Percentiles rank a stretch among this genome's conserved stretches.
phyloP scores from a whole-genome alignment of 2,113 vertebrate genomes.

The Acrocephalus kingi region DNA sequence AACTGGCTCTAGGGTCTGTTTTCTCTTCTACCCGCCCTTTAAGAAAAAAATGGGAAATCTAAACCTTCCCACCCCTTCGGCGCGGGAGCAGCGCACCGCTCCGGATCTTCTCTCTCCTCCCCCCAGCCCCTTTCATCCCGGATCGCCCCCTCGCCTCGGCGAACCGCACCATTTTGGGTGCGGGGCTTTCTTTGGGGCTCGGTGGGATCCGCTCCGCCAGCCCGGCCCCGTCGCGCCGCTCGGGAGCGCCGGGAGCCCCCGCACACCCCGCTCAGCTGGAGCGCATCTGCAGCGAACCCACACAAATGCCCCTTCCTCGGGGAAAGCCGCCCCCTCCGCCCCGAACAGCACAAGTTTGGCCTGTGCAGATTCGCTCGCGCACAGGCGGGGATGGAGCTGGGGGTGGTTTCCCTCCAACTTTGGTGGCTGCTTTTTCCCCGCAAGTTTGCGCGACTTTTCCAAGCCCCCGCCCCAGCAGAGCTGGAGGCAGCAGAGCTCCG shows the following conservation, averaged over 20 bases:
- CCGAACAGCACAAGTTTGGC: neutral
- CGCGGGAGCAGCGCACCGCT: slow-evolving; percentile 52
- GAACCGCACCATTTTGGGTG: slow-evolving; percentile 76
- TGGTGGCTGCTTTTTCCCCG: neutral
- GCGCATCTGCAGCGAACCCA: neutral
- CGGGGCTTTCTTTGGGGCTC: slow-evolving; percentile 71
- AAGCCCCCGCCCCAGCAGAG: neutral
- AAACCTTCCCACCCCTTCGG: slow-evolving; percentile 60
- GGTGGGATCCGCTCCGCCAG: neutral
- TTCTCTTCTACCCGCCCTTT: neutral
- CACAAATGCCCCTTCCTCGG: neutral
- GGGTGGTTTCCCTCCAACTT: neutral
- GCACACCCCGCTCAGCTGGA: neutral
- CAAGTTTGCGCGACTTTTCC: neutral
- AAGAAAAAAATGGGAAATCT: neutral
- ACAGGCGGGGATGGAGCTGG: neutral
- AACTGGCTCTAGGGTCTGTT: neutral
- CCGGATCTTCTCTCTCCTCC: slow-evolving; percentile 71
- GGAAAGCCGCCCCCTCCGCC: neutral
- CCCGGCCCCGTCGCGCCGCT: neutral
- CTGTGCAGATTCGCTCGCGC: neutral
- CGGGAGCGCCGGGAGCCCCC: neutral
- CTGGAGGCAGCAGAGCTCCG: neutral
- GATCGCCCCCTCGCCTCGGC: slow-evolving; percentile 46
- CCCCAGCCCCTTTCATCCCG: neutral